These are phyloP conservation scores for Ametastegia equiseti DNA, from an alignment of 2,888 invertebrate species.

Conservation along the genomic window DNA sequence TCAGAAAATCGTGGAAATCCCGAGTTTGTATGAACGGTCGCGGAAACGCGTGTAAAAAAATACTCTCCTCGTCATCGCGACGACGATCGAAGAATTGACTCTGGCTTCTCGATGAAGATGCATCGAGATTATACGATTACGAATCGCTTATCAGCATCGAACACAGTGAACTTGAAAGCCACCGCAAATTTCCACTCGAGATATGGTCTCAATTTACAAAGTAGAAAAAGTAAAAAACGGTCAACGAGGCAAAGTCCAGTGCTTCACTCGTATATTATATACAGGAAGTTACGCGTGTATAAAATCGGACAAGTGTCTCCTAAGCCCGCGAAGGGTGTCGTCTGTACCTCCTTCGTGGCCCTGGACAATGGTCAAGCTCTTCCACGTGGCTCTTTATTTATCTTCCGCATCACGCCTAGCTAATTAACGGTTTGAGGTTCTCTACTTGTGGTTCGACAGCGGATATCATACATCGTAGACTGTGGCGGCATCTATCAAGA, in stretches of 20 bases:
- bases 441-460: neutral
- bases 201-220: too few relatives aligned
- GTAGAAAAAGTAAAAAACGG: too few relatives aligned
- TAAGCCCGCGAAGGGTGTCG: neutral
- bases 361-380: neutral
- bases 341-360: neutral
- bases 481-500: constrained; percentile 26
- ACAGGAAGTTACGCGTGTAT: too few relatives aligned
- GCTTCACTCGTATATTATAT: too few relatives aligned
- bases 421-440: neutral
- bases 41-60: neutral
- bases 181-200: too few relatives aligned
- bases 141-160: neutral
- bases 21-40: too few relatives aligned
- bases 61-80: neutral
- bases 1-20: neutral
- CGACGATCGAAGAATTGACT: neutral
- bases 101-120: neutral
- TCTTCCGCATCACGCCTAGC: neutral
- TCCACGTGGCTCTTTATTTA: neutral
- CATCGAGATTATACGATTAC: constrained; percentile 7
- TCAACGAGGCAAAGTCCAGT: too few relatives aligned
- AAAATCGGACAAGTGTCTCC: too few relatives aligned
- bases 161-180: too few relatives aligned
- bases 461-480: neutral